phyloP scores from a whole-genome alignment of 2,888 invertebrate genomes.

The Heterodera filipjevi region DNA sequence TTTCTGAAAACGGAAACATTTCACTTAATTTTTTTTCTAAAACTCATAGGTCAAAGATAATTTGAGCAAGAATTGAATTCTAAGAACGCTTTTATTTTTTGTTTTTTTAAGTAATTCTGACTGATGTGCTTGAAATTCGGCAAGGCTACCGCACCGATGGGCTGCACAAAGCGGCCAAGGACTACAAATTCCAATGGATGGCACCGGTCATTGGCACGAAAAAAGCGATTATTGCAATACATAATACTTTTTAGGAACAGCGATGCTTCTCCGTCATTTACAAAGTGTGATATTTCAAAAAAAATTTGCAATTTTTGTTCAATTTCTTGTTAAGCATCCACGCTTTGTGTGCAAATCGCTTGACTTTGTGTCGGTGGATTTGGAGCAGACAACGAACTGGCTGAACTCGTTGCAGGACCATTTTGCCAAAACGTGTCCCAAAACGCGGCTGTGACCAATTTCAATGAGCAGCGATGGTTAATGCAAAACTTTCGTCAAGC shows the following conservation, averaged over 20 bases:
- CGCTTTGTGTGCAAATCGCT: conserved; percentile 63
- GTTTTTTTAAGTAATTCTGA: conserved; percentile 56
- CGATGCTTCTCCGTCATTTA: conserved; percentile 64
- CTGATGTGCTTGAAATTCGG: conserved; percentile 61
- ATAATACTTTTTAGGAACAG: conserved; percentile 55
- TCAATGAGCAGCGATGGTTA: conserved; percentile 65
- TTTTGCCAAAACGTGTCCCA: conserved; percentile 19
- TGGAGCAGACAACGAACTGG: conserved; percentile 36
- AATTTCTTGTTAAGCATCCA: too few relatives aligned
- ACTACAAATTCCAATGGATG: conserved; percentile 54
- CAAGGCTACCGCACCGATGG: conserved; percentile 64
- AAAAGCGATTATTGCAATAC: conserved; percentile 4
- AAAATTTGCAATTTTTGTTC: too few relatives aligned
- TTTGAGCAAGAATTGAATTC: not conserved
- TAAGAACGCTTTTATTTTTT: not conserved
- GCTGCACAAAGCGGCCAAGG: conserved; percentile 55
- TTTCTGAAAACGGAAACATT: too few relatives aligned
- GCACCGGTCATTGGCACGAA: conserved; percentile 48
- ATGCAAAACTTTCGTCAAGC: conserved; percentile 69
- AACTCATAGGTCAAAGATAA: not conserved
- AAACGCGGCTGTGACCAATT: conserved; percentile 50
- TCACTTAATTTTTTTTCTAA: too few relatives aligned
- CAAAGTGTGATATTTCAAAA: conserved; percentile 26
- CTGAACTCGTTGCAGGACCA: conserved; percentile 40
- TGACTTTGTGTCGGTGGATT: conserved; percentile 56